Evolutionary conservation across 2,797 vertebrate species (phyloP).

Genomic region (Chanos chanos): DNA sequence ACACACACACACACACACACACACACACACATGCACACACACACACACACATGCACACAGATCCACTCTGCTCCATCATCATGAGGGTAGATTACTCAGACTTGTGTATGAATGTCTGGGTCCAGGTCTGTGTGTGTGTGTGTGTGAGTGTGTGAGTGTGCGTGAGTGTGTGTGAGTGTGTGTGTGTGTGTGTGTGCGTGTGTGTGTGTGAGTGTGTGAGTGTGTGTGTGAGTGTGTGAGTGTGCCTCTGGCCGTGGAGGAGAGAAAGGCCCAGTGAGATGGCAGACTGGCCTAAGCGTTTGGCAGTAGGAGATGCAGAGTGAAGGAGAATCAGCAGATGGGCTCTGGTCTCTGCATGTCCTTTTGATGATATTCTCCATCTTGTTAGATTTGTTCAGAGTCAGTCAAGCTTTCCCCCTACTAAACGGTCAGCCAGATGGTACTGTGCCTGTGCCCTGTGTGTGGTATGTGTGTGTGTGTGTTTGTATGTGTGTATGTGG

Average conservation of each 20-base stretch:
- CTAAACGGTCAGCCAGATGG: slow-evolving; percentile 25
- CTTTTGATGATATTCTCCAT: slow-evolving; percentile 26
- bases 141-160: slow-evolving; percentile 4
- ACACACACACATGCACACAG: too few relatives aligned
- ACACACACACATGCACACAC: neutral
- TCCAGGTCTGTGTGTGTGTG: slow-evolving; percentile 9
- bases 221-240: neutral
- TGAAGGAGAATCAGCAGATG: slow-evolving; percentile 37
- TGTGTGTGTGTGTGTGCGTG: neutral
- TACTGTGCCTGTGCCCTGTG: slow-evolving; percentile 49
- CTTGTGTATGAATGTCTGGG: slow-evolving; percentile 59
- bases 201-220: too few relatives aligned
- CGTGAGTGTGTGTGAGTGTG: neutral
- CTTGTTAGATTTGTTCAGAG: slow-evolving; percentile 24
- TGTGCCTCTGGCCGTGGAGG: neutral
- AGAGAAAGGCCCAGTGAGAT: slow-evolving; percentile 37
- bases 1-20: neutral
- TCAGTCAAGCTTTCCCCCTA: slow-evolving; percentile 6
- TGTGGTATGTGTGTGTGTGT: slow-evolving; percentile 9
- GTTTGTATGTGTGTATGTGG: neutral
- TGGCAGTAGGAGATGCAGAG: slow-evolving; percentile 46
- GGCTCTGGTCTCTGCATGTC: slow-evolving; percentile 20
- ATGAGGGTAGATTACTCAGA: too few relatives aligned
- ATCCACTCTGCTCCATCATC: too few relatives aligned
- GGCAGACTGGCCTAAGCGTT: neutral